A percentile compares a stretch with the other conserved stretches of the same genome.
Conservation (phyloP, 1,140 invertebrate species). For the Sinella curviseta region DNA sequence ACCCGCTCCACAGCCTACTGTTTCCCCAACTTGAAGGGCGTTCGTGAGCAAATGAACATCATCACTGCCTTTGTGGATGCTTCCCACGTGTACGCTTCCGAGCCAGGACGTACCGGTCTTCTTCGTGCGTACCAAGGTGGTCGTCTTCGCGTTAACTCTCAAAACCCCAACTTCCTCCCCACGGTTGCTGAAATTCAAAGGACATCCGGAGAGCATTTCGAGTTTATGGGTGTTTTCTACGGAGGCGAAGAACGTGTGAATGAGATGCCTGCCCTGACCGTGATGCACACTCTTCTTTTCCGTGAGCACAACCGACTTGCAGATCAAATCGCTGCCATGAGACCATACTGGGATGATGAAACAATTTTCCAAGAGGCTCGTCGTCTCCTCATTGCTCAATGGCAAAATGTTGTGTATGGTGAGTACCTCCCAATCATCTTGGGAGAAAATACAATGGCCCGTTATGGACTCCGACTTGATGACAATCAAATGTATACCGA, state of each 20-base stretch:
- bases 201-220: slow-evolving; percentile 54
- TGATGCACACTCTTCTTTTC: slow-evolving; percentile 86
- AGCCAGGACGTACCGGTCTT: slow-evolving; percentile 57
- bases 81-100: slow-evolving; percentile 75
- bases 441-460: slow-evolving; percentile 68
- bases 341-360: slow-evolving; percentile 60
- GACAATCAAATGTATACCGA: slow-evolving; percentile 56
- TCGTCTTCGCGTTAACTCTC: slow-evolving; percentile 54
- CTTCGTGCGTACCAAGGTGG: slow-evolving; percentile 55
- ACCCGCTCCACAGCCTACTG: slow-evolving; percentile 45
- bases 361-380: slow-evolving; percentile 55
- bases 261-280: slow-evolving; percentile 84
- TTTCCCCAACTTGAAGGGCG: slow-evolving; percentile 58
- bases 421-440: slow-evolving; percentile 55
- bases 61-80: slow-evolving; percentile 77
- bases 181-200: slow-evolving; percentile 51
- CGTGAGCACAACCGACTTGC: slow-evolving; percentile 85
- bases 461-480: slow-evolving; percentile 77
- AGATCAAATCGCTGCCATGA: slow-evolving; percentile 70
- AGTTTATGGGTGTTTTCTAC: slow-evolving; percentile 55
- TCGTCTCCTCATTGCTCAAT: slow-evolving; percentile 56
- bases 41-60: slow-evolving; percentile 76
- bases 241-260: slow-evolving; percentile 70
- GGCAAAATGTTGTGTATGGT: slow-evolving; percentile 56
- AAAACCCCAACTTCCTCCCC: slow-evolving; percentile 52